phyloP scores from a whole-genome alignment of 2,888 invertebrate species.

The Mycalesis mineus region DNA sequence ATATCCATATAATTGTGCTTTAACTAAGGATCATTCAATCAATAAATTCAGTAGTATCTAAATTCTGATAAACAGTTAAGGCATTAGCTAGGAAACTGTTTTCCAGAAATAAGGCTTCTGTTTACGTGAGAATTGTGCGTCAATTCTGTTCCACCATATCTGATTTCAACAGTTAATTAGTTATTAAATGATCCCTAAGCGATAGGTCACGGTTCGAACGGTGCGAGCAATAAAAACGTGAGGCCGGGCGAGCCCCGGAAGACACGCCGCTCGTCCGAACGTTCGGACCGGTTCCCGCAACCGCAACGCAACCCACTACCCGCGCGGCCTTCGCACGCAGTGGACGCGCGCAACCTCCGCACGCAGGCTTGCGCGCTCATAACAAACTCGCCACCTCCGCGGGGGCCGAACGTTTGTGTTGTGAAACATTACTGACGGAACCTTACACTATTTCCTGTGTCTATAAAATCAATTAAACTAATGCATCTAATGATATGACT shows the following conservation, averaged over 20 bases:
- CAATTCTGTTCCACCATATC: too few relatives aligned
- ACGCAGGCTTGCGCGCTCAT: not conserved
- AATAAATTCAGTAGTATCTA: too few relatives aligned
- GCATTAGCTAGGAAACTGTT: too few relatives aligned
- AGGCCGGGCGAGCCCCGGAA: not conserved
- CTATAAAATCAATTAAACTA: not conserved
- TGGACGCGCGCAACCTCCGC: conserved; percentile 2
- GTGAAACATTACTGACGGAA: not conserved
- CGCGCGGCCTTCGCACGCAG: conserved; percentile 12
- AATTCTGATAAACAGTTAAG: too few relatives aligned
- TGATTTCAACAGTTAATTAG: not conserved
- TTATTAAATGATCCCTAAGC: not conserved
- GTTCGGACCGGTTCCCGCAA: conserved; percentile 12
- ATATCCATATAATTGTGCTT: too few relatives aligned
- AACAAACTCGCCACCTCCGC: not conserved
- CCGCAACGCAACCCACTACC: conserved; percentile 12
- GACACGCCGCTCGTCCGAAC: not conserved
- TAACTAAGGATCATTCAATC: too few relatives aligned
- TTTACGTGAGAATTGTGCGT: too few relatives aligned
- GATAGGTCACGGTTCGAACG: not conserved
- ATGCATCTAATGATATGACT: not conserved
- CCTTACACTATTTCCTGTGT: not conserved
- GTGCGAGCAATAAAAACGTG: not conserved
- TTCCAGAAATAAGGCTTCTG: too few relatives aligned
- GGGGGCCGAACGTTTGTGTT: not conserved